Conservation (phyloP, 2,888 invertebrate genomes). For the Smittia sp. region DNA sequence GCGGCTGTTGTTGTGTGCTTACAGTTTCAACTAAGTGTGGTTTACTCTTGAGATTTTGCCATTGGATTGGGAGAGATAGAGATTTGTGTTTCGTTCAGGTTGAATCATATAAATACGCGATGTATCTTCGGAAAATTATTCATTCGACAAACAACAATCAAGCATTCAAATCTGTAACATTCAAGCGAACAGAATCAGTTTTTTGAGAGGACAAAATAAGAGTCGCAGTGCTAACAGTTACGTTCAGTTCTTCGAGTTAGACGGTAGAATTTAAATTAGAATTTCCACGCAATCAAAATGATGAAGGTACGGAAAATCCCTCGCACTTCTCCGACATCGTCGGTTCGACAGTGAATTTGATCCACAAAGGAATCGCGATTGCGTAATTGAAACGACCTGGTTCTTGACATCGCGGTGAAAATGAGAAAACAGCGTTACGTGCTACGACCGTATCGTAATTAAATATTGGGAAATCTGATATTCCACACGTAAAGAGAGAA, state of each 20-base stretch:
- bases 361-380: not conserved
- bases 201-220: not conserved
- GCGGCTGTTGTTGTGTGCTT: conserved; percentile 24
- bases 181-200: not conserved
- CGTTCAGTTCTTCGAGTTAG: not conserved
- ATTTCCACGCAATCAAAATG: conserved; percentile 24
- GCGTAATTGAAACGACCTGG: not conserved
- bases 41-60: conserved; percentile 21
- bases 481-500: not conserved
- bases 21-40: conserved; percentile 19
- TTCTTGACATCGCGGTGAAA: not conserved
- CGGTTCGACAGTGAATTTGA: not conserved
- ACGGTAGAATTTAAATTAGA: conserved; percentile 9
- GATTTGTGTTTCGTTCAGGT: conserved; percentile 32
- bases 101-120: conserved; percentile 39
- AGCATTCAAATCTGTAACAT: conserved; percentile 36
- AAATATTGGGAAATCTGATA: conserved; percentile 1
- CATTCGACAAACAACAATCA: conserved; percentile 39
- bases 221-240: not conserved
- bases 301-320: conserved; percentile 33
- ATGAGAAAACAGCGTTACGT: not conserved
- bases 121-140: conserved; percentile 37
- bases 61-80: conserved; percentile 33
- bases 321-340: too few species aligned
- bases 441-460: not conserved